Conservation (phyloP, 2,797 vertebrate genomes). For the Delichon dasypus region DNA sequence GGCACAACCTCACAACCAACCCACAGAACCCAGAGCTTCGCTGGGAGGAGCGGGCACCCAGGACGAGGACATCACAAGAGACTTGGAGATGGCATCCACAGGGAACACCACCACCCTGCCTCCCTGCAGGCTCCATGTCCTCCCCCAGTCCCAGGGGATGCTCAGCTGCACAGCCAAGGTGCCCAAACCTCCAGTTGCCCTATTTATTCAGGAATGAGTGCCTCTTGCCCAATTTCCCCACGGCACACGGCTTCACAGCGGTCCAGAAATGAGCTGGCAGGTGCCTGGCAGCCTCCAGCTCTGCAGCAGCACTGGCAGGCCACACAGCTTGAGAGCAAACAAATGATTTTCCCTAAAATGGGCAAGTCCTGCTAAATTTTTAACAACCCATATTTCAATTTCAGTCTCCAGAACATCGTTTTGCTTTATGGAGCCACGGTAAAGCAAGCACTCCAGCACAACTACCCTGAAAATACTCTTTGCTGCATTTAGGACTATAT, state of each 20-base stretch:
- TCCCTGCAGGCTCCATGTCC: neutral
- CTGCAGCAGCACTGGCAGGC: neutral
- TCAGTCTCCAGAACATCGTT: neutral
- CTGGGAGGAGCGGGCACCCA: neutral
- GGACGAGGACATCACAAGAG: too few relatives aligned
- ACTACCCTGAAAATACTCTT: neutral
- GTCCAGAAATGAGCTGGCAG: neutral
- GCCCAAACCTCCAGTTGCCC: neutral
- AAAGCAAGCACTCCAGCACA: neutral
- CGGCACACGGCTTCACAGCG: rapidly evolving
- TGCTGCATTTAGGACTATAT: neutral
- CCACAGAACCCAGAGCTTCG: neutral
- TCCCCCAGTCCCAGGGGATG: neutral
- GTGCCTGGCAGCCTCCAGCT: neutral
- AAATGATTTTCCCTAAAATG: neutral
- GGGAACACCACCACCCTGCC: neutral
- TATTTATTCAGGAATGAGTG: neutral
- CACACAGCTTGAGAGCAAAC: neutral
- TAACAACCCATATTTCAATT: neutral
- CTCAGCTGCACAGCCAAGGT: neutral
- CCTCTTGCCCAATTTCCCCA: neutral
- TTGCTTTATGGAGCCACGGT: neutral
- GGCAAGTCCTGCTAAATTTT: neutral
- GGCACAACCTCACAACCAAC: neutral
- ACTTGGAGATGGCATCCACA: neutral